Conservation (phyloP, 2,113 vertebrate genomes). For the Tragulus kanchil region DNA sequence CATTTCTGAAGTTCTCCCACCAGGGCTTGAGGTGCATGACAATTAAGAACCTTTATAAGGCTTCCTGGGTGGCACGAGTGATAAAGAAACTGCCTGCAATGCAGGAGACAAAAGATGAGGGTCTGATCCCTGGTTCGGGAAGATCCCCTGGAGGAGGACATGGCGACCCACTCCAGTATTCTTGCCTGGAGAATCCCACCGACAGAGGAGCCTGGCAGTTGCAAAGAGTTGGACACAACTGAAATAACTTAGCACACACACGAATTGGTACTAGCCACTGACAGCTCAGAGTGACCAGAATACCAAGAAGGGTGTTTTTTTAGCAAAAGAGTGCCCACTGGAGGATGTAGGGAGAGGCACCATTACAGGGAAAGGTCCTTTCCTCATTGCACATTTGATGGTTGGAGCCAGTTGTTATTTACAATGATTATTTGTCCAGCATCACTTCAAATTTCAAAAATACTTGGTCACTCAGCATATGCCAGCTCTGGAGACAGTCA, state of each 20-base stretch:
- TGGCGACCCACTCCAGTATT: not conserved
- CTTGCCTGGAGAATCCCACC: not conserved
- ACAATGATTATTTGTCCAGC: not conserved
- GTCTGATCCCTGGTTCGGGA: not conserved
- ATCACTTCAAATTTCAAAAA: not conserved
- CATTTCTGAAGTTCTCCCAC: not conserved
- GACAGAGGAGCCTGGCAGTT: not conserved
- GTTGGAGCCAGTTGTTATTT: not conserved
- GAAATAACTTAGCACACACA: not conserved
- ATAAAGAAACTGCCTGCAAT: not conserved
- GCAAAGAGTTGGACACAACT: not conserved
- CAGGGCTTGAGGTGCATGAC: not conserved
- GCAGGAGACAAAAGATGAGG: not conserved
- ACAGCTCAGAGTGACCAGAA: not conserved
- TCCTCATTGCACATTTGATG: fast-evolving
- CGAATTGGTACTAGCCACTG: not conserved
- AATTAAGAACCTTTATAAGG: not conserved
- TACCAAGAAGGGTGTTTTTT: not conserved
- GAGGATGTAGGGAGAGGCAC: not conserved
- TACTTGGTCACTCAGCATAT: not conserved
- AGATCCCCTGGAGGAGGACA: not conserved
- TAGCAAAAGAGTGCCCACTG: too few relatives aligned
- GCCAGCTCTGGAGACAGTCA: not conserved
- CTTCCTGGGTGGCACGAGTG: not conserved
- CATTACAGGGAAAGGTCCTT: not conserved